Evolutionary conservation across 1,140 invertebrate species (phyloP).

Genomic region (Drosophila repletoides): DNA sequence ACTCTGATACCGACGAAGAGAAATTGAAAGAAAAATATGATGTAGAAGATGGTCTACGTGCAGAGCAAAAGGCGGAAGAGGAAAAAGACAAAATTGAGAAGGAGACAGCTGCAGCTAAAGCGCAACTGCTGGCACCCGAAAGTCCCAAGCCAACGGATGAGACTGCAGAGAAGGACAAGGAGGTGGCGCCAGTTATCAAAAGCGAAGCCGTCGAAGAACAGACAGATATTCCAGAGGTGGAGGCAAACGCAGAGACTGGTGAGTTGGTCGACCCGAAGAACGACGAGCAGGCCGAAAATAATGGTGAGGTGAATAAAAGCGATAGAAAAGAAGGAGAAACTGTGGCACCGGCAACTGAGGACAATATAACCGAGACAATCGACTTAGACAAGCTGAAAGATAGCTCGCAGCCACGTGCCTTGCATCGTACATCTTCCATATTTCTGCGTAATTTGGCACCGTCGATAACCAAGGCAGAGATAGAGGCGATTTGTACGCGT

Average conservation of each 20-base stretch:
- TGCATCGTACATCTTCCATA: slow-evolving; percentile 98
- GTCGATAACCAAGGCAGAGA: slow-evolving; percentile 97
- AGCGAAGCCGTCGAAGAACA: slow-evolving; percentile 31
- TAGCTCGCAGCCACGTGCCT: slow-evolving; percentile 85
- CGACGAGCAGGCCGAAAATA: neutral
- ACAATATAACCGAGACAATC: slow-evolving; percentile 66
- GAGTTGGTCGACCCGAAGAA: too few species aligned
- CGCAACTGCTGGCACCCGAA: slow-evolving; percentile 11
- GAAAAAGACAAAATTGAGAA: slow-evolving; percentile 46
- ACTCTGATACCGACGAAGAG: slow-evolving; percentile 74
- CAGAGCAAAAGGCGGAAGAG: slow-evolving; percentile 59
- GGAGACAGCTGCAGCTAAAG: slow-evolving; percentile 62
- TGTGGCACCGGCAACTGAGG: neutral
- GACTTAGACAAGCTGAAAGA: slow-evolving; percentile 83
- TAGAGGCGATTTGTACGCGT: slow-evolving; percentile 97
- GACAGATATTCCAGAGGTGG: slow-evolving; percentile 8
- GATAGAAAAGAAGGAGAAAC: neutral
- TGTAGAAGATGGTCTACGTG: slow-evolving; percentile 60
- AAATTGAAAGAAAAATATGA: slow-evolving; percentile 82
- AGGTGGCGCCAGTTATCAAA: neutral
- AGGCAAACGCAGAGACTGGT: slow-evolving; percentile 81
- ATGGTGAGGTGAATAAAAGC: neutral
- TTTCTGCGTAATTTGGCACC: slow-evolving; percentile 98
- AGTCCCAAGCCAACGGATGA: slow-evolving; percentile 18
- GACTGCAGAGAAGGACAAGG: slow-evolving; percentile 14